Conservation (phyloP, 2,797 vertebrate genomes). For the Chiroxiphia lanceolata region DNA sequence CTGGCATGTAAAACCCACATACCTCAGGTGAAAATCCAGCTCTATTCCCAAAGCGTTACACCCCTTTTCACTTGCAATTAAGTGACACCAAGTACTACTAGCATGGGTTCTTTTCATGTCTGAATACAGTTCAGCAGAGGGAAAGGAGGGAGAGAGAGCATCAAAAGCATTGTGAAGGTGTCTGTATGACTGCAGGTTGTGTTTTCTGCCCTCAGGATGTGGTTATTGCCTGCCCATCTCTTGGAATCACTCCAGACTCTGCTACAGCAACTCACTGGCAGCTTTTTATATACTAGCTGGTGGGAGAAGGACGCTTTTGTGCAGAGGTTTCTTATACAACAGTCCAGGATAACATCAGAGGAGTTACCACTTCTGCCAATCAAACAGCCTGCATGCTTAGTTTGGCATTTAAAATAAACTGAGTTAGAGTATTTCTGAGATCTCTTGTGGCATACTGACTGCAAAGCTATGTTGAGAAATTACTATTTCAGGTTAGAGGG, state of each 20-base stretch:
- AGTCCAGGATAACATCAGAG: background rate
- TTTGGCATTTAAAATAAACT: background rate
- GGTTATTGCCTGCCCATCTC: background rate
- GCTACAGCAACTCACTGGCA: background rate
- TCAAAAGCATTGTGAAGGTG: background rate
- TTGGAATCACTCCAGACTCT: background rate
- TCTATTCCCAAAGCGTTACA: background rate
- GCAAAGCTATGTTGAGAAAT: background rate
- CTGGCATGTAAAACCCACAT: background rate
- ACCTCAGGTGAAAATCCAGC: background rate
- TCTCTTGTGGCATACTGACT: background rate
- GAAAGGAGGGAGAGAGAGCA: background rate
- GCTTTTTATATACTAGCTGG: background rate
- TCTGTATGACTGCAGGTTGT: background rate
- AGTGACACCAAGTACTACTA: background rate
- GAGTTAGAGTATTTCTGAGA: background rate
- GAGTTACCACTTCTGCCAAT: background rate
- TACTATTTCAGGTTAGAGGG: background rate
- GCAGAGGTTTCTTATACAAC: background rate
- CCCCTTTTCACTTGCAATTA: background rate
- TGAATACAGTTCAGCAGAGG: background rate
- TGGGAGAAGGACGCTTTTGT: background rate
- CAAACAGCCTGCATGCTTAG: background rate
- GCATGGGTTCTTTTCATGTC: background rate
- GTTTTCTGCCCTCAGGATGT: accelerated